Base-by-base conservation (phyloP, 2,888 invertebrate species). In the Terebella lapidaria region DNA sequence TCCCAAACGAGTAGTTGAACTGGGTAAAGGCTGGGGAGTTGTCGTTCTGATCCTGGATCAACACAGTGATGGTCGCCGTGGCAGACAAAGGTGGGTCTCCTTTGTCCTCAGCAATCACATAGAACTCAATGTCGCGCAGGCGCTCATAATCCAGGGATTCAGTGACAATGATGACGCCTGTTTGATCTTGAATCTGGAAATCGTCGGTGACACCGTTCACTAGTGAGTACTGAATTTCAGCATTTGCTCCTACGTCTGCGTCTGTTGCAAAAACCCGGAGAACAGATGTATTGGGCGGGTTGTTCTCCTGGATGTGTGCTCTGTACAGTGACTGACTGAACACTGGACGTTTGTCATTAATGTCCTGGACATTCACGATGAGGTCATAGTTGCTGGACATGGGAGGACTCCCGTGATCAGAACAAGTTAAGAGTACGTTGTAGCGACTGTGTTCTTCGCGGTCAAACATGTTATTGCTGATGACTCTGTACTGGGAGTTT, bases 41-140 rank as follows among this genome's bases (percentile, higher is more conserved):
- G 28, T 65, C 65, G 42, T 65, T 56, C 1, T 68, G 59, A 53
- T 76, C 76, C 15, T 67, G 60, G 1, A 77, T 68, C 42, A 64
- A 62, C 3, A 76, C 64, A 10, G 60, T 66, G 0, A 75, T 69
- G 4, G 60, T 64, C 4, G 70, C 70, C 2, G 71, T 71, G 45
- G 70, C 67, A 27, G 71, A 70, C 54, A 66, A 49, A 1, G 70
- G 60, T 0, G 74, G 73, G 3, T 62, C 63, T 0, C 75, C 75
- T 45, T 70, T 67, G 63, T 76, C 75, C 3, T 62, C 66, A 15
- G 73, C 75, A 2, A 71, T 58, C 2, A 75, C 71, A 3, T 65
- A 64, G 59, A 75, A 74, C 35, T 68, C 63, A 52, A 57, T 20
- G 29, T 25, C 3, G 20, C 47, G 20, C 3, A 53, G 18, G 10